Conservation (phyloP, 2,888 invertebrate species). For the Platerodrilus igneus region DNA sequence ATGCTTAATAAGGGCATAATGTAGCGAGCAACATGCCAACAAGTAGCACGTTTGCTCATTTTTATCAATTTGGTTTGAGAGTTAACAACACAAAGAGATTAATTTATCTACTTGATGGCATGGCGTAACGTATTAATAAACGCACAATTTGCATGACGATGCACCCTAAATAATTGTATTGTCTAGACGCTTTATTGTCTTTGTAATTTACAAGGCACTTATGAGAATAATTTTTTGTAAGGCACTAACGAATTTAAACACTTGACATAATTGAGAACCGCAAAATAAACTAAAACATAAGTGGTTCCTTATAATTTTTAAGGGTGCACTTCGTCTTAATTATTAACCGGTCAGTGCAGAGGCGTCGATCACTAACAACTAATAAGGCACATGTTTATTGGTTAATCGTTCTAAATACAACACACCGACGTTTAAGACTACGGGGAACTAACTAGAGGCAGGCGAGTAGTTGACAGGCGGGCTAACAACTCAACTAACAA, state of each 20-base stretch:
- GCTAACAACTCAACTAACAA: conserved; percentile 51
- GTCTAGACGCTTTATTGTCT: conserved; percentile 6
- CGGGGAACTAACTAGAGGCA: conserved; percentile 46
- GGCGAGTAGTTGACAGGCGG: conserved; percentile 48
- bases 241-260: too few relatives aligned
- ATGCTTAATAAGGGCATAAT: conserved; percentile 22
- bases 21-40: conserved; percentile 11
- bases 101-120: conserved; percentile 1
- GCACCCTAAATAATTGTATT: conserved; percentile 13
- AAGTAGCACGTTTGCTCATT: conserved; percentile 13
- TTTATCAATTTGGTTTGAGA: conserved; percentile 11
- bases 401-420: conserved; percentile 30
- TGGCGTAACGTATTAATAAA: conserved; percentile 2
- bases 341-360: conserved; percentile 16
- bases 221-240: too few relatives aligned
- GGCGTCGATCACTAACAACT: conserved; percentile 18
- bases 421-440: conserved; percentile 30
- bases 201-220: conserved; percentile 4
- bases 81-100: conserved; percentile 3
- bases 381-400: conserved; percentile 36
- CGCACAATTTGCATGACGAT: conserved; percentile 10
- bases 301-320: not conserved
- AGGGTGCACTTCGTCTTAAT: not conserved
- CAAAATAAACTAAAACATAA: not conserved
- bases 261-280: not conserved